Evolutionary conservation across 2,797 vertebrate genomes (phyloP), one percentile per base, ranked within the genome.

Genomic region (Alectoris magna): DNA sequence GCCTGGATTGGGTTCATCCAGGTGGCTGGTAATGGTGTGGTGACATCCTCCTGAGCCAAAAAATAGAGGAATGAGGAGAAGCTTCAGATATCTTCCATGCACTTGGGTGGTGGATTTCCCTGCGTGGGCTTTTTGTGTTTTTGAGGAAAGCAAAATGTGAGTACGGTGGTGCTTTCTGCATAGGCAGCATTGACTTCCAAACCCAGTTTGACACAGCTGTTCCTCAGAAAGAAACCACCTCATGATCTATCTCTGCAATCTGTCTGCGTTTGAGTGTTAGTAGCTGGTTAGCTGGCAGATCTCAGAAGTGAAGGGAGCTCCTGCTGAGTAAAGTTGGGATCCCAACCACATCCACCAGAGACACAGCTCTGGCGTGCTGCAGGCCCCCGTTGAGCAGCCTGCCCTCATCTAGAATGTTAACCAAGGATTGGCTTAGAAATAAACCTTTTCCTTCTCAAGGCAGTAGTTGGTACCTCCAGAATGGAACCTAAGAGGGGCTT

Each of bases 241-340:
- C 34, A 34, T 34, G 34, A 34, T 34, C 70, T n/a, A 22, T 55
- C 8, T 27, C 26, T 70, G 62, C 43, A 44, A 0, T 58, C 23
- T 80, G 38, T 66, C 76, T 63, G 14, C 24, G 2, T 18, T 44
- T 43, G 36, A 4, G 14, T 44, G 62, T 83, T 27, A 56, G 48
- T 73, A 18, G 14, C 2, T 1, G 0, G 0, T 53, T 58, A 63
- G 22, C 43, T 60, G 16, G 48, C 67, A 49, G 48, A n/a, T 43
- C 53, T 72, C 27, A 8, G 10, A 62, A 53, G 48, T 9, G 41
- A 14, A 41, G 26, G 51, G 84, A 55, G 12, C 23, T 16, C 31
- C 10, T 36, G 2, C 9, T 18, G 43, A n/a, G 41, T 67, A 60
- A 58, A 63, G 55, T 11, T 51, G 44, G 36, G 71, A 66, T 31